These are phyloP conservation scores for Choreutis nemorana DNA, from an alignment of 2,888 invertebrate species.

Conservation along the genomic window DNA sequence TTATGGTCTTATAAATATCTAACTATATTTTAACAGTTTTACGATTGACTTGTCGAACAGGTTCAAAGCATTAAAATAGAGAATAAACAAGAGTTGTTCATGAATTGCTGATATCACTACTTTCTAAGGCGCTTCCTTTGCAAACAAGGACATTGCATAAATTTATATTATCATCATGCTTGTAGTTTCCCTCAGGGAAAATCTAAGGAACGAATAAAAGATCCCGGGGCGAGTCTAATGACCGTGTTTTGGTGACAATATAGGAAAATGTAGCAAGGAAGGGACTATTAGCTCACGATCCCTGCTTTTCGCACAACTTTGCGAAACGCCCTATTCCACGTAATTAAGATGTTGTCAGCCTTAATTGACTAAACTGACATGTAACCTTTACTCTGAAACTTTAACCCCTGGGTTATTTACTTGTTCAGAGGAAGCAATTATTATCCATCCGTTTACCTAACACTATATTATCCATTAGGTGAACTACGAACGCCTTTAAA, in stretches of 20 bases:
- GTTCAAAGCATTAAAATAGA: too few species aligned
- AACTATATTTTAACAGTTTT: too few species aligned
- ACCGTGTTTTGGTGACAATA: constrained; percentile 12
- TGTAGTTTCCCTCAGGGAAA: constrained; percentile 21
- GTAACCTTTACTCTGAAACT: constrained; percentile 2
- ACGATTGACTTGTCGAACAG: too few species aligned
- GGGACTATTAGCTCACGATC: constrained; percentile 8
- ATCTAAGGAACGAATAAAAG: constrained; percentile 17
- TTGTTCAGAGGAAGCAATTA: constrained; percentile 5
- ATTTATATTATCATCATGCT: constrained; percentile 24
- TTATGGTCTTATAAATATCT: too few species aligned
- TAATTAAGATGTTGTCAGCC: constrained; percentile 13
- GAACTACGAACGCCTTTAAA: too few species aligned
- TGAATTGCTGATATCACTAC: constrained; percentile 49
- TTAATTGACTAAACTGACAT: constrained; percentile 10
- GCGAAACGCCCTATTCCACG: constrained; percentile 10
- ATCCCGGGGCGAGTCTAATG: constrained; percentile 21
- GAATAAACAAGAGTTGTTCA: constrained; percentile 30
- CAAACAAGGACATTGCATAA: constrained; percentile 39
- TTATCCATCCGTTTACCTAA: too few species aligned
- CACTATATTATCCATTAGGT: too few species aligned
- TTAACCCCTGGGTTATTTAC: constrained; percentile 7
- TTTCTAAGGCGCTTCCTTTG: constrained; percentile 31
- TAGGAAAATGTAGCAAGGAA: constrained; percentile 8
- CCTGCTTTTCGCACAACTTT: constrained; percentile 5